Evolutionary conservation across 2,888 invertebrate genomes (phyloP).

Genomic region (Lasioglossum figueresi): DNA sequence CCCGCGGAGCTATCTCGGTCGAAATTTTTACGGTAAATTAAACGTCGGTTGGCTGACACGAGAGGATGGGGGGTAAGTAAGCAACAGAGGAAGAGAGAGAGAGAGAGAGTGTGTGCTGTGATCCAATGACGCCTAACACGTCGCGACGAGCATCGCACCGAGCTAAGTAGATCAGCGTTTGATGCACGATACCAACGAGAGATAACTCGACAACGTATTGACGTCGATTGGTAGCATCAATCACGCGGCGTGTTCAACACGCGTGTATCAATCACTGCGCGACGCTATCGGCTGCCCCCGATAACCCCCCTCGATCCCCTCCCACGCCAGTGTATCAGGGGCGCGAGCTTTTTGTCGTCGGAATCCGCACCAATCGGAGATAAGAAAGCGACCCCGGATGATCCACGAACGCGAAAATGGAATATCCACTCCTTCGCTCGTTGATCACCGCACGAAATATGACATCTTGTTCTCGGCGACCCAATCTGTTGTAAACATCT

Average conservation of each 20-base stretch:
- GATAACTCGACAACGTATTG: constrained; percentile 81
- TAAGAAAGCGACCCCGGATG: constrained; percentile 53
- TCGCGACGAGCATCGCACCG: constrained; percentile 28
- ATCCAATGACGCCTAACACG: constrained; percentile 2
- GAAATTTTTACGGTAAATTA: constrained; percentile 35
- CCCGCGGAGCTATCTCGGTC: not conserved
- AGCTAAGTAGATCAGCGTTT: constrained; percentile 68
- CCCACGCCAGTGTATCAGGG: constrained; percentile 28
- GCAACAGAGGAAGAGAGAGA: not conserved
- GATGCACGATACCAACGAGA: constrained; percentile 68
- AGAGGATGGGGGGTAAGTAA: not conserved
- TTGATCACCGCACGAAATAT: constrained; percentile 50
- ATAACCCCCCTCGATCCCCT: not conserved
- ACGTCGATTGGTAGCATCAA: constrained; percentile 82
- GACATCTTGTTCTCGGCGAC: constrained; percentile 45
- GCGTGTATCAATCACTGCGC: constrained; percentile 80
- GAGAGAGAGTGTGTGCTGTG: not conserved
- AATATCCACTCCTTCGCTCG: constrained; percentile 40
- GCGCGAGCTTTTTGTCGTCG: constrained; percentile 60
- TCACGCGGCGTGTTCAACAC: constrained; percentile 77
- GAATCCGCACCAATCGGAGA: constrained; percentile 65
- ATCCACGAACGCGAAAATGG: constrained; percentile 49
- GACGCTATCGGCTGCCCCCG: constrained; percentile 72
- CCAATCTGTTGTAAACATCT: constrained; percentile 38
- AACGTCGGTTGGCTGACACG: constrained; percentile 2